Conservation (phyloP, 2,797 vertebrate species). For the Cuculus canorus region DNA sequence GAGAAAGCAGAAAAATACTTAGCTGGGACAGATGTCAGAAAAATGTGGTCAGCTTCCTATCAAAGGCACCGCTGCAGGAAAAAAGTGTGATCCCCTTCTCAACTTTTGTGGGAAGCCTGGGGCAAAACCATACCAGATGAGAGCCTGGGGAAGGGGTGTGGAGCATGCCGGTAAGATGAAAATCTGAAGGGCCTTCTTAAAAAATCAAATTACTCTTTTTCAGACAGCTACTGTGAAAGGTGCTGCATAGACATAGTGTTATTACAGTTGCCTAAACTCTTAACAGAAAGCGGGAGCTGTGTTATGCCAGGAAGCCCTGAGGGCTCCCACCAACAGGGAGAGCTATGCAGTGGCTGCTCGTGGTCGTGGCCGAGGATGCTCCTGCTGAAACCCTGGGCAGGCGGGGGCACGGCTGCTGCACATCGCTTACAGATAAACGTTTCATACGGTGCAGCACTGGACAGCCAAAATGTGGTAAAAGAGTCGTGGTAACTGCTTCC, state of each 20-base stretch:
- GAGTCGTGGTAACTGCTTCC: neutral
- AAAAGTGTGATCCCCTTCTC: neutral
- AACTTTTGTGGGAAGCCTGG: neutral
- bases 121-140: neutral
- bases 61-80: neutral
- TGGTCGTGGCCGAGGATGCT: neutral
- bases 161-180: neutral
- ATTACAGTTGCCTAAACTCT: neutral
- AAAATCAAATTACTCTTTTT: neutral
- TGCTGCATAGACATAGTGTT: neutral
- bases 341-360: neutral
- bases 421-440: rapidly evolving
- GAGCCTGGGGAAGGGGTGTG: neutral
- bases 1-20: neutral
- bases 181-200: neutral
- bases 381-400: neutral
- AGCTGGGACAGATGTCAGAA: neutral
- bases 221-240: neutral
- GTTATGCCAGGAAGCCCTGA: neutral
- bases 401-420: neutral
- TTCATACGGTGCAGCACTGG: neutral
- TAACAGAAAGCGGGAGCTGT: neutral
- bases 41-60: neutral
- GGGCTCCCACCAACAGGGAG: neutral
- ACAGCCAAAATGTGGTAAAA: neutral